phyloP scores from a whole-genome alignment of 2,888 invertebrate genomes.

The Epinotia bilunana region DNA sequence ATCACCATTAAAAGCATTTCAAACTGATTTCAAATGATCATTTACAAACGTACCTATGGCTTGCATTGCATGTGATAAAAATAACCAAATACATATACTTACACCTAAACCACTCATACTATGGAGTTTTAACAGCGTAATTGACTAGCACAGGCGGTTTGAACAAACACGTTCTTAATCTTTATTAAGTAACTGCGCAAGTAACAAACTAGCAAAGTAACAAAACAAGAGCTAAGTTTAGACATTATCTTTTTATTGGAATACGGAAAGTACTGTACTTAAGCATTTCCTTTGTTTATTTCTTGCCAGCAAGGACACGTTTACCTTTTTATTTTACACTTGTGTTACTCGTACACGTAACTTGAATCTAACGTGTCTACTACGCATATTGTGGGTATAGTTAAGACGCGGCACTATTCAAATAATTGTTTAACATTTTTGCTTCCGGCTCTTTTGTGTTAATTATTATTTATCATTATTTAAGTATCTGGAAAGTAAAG shows the following conservation, averaged over 20 bases:
- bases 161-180: not conserved
- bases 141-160: not conserved
- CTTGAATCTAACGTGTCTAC: too few relatives aligned
- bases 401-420: too few relatives aligned
- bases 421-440: too few relatives aligned
- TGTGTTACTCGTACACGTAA: too few relatives aligned
- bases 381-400: too few relatives aligned
- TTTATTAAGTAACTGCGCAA: constrained; percentile 3
- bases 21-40: too few relatives aligned
- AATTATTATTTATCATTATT: too few relatives aligned
- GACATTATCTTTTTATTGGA: not conserved
- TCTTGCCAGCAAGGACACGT: not conserved
- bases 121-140: not conserved
- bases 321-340: not conserved
- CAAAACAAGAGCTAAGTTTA: not conserved
- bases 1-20: too few relatives aligned
- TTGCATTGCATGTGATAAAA: not conserved
- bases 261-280: not conserved
- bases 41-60: too few relatives aligned
- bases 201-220: not conserved
- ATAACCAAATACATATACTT: not conserved
- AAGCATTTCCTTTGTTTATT: constrained; percentile 1
- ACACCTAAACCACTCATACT: not conserved
- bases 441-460: too few relatives aligned
- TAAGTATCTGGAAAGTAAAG: too few relatives aligned